Base-by-base conservation (phyloP, 2,888 invertebrate genomes). In the Cataglyphis rosenhaueri region DNA sequence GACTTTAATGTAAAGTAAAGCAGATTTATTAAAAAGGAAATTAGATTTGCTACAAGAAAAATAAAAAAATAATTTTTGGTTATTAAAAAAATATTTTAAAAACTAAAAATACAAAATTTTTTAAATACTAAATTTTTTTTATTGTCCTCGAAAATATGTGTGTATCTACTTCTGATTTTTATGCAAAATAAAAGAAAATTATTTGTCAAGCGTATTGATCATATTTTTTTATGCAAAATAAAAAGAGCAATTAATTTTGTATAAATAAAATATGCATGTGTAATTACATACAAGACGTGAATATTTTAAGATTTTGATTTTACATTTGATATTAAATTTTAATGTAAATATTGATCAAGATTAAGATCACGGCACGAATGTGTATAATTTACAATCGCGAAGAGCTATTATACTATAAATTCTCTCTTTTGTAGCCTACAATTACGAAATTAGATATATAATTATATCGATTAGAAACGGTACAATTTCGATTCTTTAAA, bases 321-420 rank as follows among this genome's bases (percentile, higher is more conserved):
- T 61, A 41, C 61, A 29, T n/a, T 75, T 41, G 35, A 62, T 64
- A 38, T 75, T 44, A 4, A 75, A 52, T 25, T 18, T 52, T 52
- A 62, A 75, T 35, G 38, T 25, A 18, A 35, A 21, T 32, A 35
- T 25, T 8, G 8, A 65, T 61, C 41, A 12, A 41, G 12, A 10
- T 9, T 15, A 38, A 29, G 35, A 21, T 64, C 38, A 75, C 52
- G 35, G 38, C 35, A 64, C 32, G 15, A 9, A 15, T 5, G 10
- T 64, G 9, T 5, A 10, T 64, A 52, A 64, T 75, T 52, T 55
- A 65, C n/a, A 52, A 64, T 25, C 25, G 12, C 25, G 29, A 55
- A 76, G 55, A 66, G 66, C 12, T 66, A 66, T 76, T 41, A 9
- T 35, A 25, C 64, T 55, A 65, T 76, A 76, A 76, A 76, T 52